Evolutionary conservation across 2,113 vertebrate genomes (phyloP).

Genomic region (Platycercus adscitus): DNA sequence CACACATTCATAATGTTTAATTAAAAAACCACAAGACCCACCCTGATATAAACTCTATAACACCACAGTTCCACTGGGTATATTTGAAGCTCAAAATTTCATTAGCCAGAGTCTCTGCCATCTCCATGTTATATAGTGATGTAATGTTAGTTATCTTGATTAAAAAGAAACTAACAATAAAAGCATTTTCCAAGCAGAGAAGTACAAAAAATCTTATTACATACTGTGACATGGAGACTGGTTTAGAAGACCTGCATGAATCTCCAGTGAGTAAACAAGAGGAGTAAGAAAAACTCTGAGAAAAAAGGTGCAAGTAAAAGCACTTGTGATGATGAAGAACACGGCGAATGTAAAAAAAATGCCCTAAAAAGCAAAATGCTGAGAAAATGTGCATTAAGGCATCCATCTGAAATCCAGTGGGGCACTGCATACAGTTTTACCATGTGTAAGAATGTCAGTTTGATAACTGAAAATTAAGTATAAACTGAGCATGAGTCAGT

Average conservation of each 20-base stretch:
- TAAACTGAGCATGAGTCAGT: neutral
- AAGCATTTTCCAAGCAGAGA: neutral
- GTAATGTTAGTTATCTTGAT: neutral
- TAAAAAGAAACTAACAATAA: neutral
- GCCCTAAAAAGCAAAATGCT: neutral
- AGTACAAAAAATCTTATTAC: neutral
- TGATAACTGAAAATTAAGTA: conserved; percentile 14
- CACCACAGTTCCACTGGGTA: neutral
- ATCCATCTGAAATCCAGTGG: neutral
- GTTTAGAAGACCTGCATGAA: neutral
- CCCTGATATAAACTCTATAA: neutral
- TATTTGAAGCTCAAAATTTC: neutral
- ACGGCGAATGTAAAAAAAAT: neutral
- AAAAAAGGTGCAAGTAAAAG: neutral
- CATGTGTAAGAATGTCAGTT: neutral
- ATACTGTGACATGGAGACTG: neutral
- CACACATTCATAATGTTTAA: neutral
- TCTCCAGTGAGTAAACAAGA: neutral
- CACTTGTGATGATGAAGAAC: neutral
- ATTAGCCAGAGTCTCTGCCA: neutral
- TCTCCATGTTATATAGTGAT: neutral
- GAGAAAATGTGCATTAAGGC: neutral
- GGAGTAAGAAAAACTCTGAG: neutral
- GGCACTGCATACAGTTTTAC: neutral
- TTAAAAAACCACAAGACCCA: neutral